phyloP scores from a whole-genome alignment of 2,888 invertebrate genomes.

The Heliconius aoede region DNA sequence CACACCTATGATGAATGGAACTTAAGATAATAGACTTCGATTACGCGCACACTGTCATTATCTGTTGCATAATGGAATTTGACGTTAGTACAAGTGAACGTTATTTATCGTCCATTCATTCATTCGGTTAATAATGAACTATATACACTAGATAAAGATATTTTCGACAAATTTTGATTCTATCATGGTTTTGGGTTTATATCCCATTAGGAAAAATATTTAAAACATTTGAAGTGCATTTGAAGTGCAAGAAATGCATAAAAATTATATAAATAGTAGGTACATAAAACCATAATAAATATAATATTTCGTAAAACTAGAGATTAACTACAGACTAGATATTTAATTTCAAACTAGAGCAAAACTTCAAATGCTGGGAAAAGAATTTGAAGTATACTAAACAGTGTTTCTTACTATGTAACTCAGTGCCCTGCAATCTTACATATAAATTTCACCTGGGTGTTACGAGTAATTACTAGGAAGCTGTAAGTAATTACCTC shows the following conservation, averaged over 20 bases:
- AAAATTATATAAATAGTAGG: too few relatives aligned
- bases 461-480: constrained; percentile 50
- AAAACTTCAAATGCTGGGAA: neutral
- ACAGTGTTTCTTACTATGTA: constrained; percentile 18
- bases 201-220: neutral
- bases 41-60: constrained; percentile 32
- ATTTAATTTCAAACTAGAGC: neutral
- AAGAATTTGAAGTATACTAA: neutral
- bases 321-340: neutral
- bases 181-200: neutral
- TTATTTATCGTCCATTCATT: constrained; percentile 21
- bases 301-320: neutral
- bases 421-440: constrained; percentile 31
- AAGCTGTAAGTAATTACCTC: constrained; percentile 48
- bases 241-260: too few relatives aligned
- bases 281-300: too few relatives aligned
- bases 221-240: too few relatives aligned
- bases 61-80: constrained; percentile 33
- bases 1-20: constrained; percentile 32
- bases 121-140: constrained; percentile 11
- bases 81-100: constrained; percentile 16
- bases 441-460: constrained; percentile 43
- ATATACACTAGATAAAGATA: neutral
- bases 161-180: neutral
- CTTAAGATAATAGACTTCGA: constrained; percentile 35